phyloP scores from a whole-genome alignment of 1,140 invertebrate genomes.

The Dufourea novaeangliae region DNA sequence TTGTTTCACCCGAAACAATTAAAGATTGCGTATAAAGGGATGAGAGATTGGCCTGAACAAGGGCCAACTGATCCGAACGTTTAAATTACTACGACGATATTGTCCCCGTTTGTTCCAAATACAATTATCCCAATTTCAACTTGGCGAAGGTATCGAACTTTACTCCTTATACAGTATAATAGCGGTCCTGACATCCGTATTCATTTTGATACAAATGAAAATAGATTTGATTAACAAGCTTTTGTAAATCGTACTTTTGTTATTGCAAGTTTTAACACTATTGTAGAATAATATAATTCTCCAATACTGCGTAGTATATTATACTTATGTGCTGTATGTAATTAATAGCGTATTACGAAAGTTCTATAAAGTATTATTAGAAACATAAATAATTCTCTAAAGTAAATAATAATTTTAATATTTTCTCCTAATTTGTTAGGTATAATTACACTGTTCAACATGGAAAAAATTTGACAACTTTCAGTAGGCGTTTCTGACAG shows the following conservation, averaged over 20 bases:
- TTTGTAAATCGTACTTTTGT: neutral
- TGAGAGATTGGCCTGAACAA: constrained; percentile 16
- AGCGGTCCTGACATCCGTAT: neutral
- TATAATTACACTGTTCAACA: too few species aligned
- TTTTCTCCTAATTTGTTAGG: too few species aligned
- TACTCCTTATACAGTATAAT: neutral
- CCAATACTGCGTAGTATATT: too few species aligned
- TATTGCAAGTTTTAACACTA: too few species aligned
- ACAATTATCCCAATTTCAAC: constrained; percentile 43
- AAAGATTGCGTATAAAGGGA: constrained; percentile 6
- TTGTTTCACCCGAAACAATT: constrained; percentile 40
- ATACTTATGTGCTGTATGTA: too few species aligned
- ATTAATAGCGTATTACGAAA: too few species aligned
- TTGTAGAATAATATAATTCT: too few species aligned
- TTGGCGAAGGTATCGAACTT: neutral
- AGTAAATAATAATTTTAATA: too few species aligned
- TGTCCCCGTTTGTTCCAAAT: constrained; percentile 23
- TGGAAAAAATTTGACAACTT: too few species aligned
- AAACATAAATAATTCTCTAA: too few species aligned
- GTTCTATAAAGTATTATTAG: too few species aligned
- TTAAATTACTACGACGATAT: constrained; percentile 41
- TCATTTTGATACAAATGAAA: neutral
- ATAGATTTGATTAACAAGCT: neutral
- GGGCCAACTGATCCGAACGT: constrained; percentile 17
- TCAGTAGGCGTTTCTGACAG: too few species aligned